Evolutionary conservation across 2,888 invertebrate genomes (phyloP).

Genomic region (Tridacna crocea): DNA sequence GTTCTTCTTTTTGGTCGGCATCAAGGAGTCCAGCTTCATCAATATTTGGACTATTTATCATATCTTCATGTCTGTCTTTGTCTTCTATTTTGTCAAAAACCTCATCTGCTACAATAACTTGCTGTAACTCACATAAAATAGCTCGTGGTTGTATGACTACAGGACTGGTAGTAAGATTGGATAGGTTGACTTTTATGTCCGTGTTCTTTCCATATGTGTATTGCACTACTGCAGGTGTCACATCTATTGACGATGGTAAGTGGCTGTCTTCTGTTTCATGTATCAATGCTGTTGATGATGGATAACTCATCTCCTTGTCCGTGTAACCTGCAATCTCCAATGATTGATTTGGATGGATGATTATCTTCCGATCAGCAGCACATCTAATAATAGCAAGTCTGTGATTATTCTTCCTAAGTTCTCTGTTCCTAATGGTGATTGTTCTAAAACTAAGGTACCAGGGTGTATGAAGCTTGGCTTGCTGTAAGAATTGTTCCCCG

Average conservation of each 20-base stretch:
- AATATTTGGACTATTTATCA: not conserved
- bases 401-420: no score
- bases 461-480: conserved; percentile 31
- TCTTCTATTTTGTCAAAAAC: not conserved
- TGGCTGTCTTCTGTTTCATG: conserved; percentile 10
- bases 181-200: no score
- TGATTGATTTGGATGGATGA: conserved; percentile 10
- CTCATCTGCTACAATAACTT: not conserved
- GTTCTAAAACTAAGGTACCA: conserved; percentile 52
- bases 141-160: not conserved
- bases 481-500: conserved; percentile 50
- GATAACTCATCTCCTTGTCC: conserved; percentile 23
- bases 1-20: not conserved
- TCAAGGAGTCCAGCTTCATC: not conserved
- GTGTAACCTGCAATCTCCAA: conserved; percentile 24
- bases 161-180: conserved; percentile 31
- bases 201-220: conserved; percentile 7
- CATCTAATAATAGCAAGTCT: no score
- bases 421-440: no score
- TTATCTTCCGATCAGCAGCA: no score
- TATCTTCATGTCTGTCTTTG: not conserved
- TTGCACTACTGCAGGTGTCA: conserved; percentile 27
- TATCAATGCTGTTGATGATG: conserved; percentile 13
- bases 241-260: conserved; percentile 25
- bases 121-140: not conserved